Evolutionary conservation across 2,113 vertebrate genomes (phyloP), one percentile per base, ranked within the genome.

Genomic region (Heptranchias perlo): DNA sequence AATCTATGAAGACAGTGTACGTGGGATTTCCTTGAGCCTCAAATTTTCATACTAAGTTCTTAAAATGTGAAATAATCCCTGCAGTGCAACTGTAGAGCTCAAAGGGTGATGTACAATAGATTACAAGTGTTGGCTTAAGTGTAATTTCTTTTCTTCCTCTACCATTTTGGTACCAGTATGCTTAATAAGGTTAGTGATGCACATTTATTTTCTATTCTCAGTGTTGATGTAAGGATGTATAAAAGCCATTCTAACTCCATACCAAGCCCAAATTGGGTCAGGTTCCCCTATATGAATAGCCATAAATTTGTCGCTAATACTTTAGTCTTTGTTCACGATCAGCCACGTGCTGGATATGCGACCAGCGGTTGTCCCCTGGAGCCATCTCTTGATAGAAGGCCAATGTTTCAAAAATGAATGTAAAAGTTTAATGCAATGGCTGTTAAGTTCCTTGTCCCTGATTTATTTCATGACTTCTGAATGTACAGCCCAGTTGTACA

Each of bases 391-490:
- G 4, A 35, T 11, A 7, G 6, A 35, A 91, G 49, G 8, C 14
- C 11, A 92, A n/a, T 4, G 1, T n/a, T 61, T 61, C 31, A 61
- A 16, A 61, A 6, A 21, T 35, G 39, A n/a, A 91, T 52, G 6
- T 35, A 58, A 94, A 62, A 47, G n/a, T 94, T 64, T 44, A 94
- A 94, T 94, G 11, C 62, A 65, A 39, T 25, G 61, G 92, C 25
- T 67, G 21, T 14, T 94, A 94, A 65, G 10, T 64, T 25, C n/a
- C 10, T 61, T 64, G 1, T 94, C 21, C 13, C 10, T 58, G 28
- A 58, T 54, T 94, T 94, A 94, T 47, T 94, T 67, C 61, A 67
- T 47, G 21, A 91, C 8, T 94, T 94, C n/a, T 94, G 61, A 8
- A 47, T 25, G 10, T 39, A 3, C 47, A 2, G 35, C 35, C 58